Percentiles rank a stretch among this genome's conserved stretches.
phyloP scores from a whole-genome alignment of 2,888 invertebrate species.

The Prosapia bicincta region DNA sequence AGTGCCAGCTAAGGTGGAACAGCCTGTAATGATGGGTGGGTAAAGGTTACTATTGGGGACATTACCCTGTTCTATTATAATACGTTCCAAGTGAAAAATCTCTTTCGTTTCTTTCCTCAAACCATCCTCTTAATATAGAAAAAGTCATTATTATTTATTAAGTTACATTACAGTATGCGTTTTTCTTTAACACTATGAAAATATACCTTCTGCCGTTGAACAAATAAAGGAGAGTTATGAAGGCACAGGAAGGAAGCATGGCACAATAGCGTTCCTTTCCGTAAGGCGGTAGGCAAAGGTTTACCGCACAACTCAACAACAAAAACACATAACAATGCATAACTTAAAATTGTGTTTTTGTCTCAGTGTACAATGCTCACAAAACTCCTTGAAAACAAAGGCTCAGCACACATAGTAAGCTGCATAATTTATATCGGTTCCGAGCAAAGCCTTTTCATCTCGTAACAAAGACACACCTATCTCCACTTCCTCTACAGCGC shows the following conservation, averaged over 20 bases:
- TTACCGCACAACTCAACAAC: slow-evolving; percentile 5
- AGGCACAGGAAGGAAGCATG: slow-evolving; percentile 13
- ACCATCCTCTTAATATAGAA: too few species aligned
- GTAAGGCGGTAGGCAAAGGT: slow-evolving; percentile 15
- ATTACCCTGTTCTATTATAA: too few species aligned
- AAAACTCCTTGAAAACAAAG: slow-evolving; percentile 30
- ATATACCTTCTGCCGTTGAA: too few species aligned
- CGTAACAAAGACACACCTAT: slow-evolving; percentile 29
- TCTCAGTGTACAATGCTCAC: slow-evolving; percentile 18
- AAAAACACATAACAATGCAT: slow-evolving; percentile 24
- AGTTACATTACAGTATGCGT: too few species aligned
- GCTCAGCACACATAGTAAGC: slow-evolving; percentile 18
- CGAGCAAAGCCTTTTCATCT: slow-evolving; percentile 26
- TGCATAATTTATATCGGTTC: slow-evolving; percentile 32
- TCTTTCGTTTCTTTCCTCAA: too few species aligned
- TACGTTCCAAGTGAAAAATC: too few species aligned
- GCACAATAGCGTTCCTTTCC: slow-evolving; percentile 19
- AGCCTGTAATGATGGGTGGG: too few species aligned
- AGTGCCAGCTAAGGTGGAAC: too few species aligned
- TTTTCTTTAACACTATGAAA: too few species aligned
- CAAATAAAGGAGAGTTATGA: slow-evolving; percentile 15
- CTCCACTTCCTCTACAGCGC: not conserved
- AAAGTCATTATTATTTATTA: too few species aligned
- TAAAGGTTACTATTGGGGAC: too few species aligned
- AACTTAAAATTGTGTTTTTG: slow-evolving; percentile 32